Base-by-base conservation (phyloP, 2,797 vertebrate genomes). In the Vultur gryphus region DNA sequence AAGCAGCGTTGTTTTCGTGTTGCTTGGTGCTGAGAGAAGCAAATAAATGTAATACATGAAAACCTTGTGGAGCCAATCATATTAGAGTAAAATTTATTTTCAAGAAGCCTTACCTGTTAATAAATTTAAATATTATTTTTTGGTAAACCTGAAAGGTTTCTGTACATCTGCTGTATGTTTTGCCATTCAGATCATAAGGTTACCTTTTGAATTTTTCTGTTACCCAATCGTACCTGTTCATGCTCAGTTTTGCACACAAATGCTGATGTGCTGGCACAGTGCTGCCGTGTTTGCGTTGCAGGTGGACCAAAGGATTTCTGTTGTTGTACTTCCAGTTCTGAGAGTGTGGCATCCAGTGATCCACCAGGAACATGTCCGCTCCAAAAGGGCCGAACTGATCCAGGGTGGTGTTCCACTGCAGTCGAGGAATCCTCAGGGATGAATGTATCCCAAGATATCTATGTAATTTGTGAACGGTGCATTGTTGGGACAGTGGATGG, bases 161-260 rank as follows among this genome's bases (percentile, higher is more conserved):
- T 86, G 24, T 77, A 14, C 26, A 12, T 54, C 20, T 46, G 13
- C 39, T 62, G 10, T 23, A 7, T 21, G 33, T 58, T 85, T 86
- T 78, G 41, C 29, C 26, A 8, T 51, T 85, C 54, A 35, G 49
- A 67, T 78, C 15, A 2, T 57, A 62, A 39, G 37, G 13, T 58
- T 89, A 6, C 31, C 37, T 25, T 90, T 48, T 65, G 16, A 41
- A 58, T 89, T 66, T 70, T 77, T 48, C 25, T 83, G 35, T 76
- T 92, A 12, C 13, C 31, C 37, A 3, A 0, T 41, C 0, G 0
- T 81, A 57, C 39, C 11, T 43, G 1, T 49, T 94, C 8, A 3
- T 35, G 29, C 11, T 75, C 23, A 24, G 12, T 79, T 90, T 72
- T 58, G 35, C 39, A n/a, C 33, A 6, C 25, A 65, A 55, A 37